These are phyloP conservation scores for Apis florea DNA, from an alignment of 1,140 invertebrate genomes.

Conservation along the genomic window DNA sequence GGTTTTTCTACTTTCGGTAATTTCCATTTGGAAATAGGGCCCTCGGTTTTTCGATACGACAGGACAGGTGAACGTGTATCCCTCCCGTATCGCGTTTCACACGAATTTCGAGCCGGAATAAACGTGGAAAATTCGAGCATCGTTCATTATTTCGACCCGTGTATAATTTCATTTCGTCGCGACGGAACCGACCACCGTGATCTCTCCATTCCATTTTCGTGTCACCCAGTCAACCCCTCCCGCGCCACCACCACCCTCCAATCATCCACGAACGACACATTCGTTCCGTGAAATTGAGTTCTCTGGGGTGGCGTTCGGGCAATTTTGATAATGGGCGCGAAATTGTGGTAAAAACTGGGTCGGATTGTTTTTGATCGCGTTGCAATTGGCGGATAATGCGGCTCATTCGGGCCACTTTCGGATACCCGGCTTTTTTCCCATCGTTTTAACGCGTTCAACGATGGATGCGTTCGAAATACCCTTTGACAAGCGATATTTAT, in stretches of 20 bases:
- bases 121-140: not conserved
- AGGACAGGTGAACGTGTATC: not conserved
- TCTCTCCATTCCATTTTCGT: not conserved
- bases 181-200: not conserved
- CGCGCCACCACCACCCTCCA: not conserved
- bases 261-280: not conserved
- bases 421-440: not conserved
- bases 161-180: not conserved
- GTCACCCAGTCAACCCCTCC: too few relatives aligned
- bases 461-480: not conserved
- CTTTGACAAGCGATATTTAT: not conserved
- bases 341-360: slow-evolving; percentile 7
- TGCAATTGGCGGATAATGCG: not conserved
- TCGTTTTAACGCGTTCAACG: not conserved
- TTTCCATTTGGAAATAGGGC: not conserved
- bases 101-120: not conserved
- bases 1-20: slow-evolving; percentile 28
- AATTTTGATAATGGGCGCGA: not conserved
- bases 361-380: slow-evolving; percentile 7
- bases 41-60: not conserved
- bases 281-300: not conserved
- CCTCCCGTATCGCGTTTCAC: not conserved
- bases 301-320: not conserved
- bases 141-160: slow-evolving; percentile 1
- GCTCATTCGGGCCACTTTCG: not conserved